phyloP scores from a whole-genome alignment of 2,888 invertebrate species.

The Drosophila pseudotalamancana region DNA sequence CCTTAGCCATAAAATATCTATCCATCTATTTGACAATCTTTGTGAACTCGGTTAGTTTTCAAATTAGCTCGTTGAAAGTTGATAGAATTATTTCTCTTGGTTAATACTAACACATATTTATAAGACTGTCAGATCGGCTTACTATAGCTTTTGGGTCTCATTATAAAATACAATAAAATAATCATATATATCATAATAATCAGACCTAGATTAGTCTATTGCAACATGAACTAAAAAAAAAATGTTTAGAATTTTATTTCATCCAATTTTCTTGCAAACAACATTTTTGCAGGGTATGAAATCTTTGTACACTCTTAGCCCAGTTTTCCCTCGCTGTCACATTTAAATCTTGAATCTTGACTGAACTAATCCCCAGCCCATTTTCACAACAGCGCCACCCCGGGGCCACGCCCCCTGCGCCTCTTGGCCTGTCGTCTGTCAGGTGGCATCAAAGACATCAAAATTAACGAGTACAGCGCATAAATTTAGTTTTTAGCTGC shows the following conservation, averaged over 20 bases:
- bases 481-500: slow-evolving; percentile 51
- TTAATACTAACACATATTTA: neutral
- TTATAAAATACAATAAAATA: no score
- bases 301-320: neutral
- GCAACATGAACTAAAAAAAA: no score
- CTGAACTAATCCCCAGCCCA: slow-evolving; percentile 13
- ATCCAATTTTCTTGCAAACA: neutral
- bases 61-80: neutral
- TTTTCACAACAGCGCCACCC: no score
- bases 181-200: no score
- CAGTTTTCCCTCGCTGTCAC: slow-evolving; percentile 5
- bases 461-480: slow-evolving; percentile 72
- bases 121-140: neutral
- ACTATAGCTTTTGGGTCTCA: no score
- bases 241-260: no score
- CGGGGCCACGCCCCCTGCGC: no score
- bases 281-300: slow-evolving; percentile 10
- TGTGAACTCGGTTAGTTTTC: neutral
- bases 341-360: slow-evolving; percentile 52
- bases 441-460: slow-evolving; percentile 75
- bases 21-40: neutral
- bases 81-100: neutral
- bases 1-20: neutral
- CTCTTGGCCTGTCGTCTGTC: slow-evolving; percentile 23
- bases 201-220: no score